Evolutionary conservation across 2,888 invertebrate species (phyloP), one percentile per base, ranked within the genome.

Genomic region (Platycheirus rosarum): DNA sequence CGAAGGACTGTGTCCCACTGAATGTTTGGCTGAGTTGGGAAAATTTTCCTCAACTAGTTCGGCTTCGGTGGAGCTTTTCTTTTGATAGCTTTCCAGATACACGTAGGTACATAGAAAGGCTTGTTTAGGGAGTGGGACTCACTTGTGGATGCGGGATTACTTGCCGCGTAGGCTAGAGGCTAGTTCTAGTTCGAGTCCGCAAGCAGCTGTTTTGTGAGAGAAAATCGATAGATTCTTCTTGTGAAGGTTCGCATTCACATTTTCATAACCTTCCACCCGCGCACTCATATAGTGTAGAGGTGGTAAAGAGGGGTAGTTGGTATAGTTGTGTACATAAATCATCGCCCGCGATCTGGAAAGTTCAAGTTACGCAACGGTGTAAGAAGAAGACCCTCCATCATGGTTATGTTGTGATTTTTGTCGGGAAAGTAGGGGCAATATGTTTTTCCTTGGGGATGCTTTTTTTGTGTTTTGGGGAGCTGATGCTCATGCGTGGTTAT

Each of bases 1-100:
- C 89, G 89, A 89, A 89, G 88, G 89, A 90, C 89, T 89, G 89
- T 87, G 89, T 88, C 89, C 89, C 88, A 89, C 89, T 89, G 89
- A 89, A 87, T 77, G 68, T 20, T 62, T 14, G n/a, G n/a, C 53
- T 7, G 5, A 65, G 35, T 55, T 51, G 55, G 49, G 63, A 62
- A 62, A 71, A 66, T 48, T 77, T 53, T 29, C 62, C 77, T 71
- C 77, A 63, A 55, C 68, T 62, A 71, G 57, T 65, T 55, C 11
- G 23, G 14, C 32, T 51, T 32, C 4, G 26, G 14, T 32, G 14
- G 11, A 9, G 18, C 55, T 70, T n/a, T 18, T 13, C 2, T 37
- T 13, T 40, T n/a, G 29, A 9, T 11, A 32, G 16, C 35, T 65
- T 70, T 66, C 40, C 71, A 77, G 65, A 37, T 42, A 55, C 63